Conservation (phyloP, 2,797 vertebrate genomes). For the Schizopygopsis malacanthus region DNA sequence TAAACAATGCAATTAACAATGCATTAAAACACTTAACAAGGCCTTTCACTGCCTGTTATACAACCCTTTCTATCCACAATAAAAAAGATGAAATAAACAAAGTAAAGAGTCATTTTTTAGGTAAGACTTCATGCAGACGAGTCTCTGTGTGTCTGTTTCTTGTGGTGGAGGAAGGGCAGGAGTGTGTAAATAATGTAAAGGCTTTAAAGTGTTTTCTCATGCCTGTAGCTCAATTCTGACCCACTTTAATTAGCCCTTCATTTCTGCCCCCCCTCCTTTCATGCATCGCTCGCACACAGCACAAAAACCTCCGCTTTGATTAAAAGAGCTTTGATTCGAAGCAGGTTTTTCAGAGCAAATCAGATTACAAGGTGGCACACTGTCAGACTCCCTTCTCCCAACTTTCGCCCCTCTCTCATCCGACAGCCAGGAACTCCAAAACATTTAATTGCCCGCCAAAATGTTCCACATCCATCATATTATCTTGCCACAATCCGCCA, state of each 20-base stretch:
- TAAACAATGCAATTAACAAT: not conserved
- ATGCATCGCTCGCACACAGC: not conserved
- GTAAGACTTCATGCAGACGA: not conserved
- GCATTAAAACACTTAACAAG: not conserved
- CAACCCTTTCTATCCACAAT: not conserved
- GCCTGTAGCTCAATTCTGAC: constrained; percentile 69
- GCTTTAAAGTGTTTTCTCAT: constrained; percentile 79
- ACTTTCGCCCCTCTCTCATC: constrained; percentile 60
- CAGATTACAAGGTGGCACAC: constrained; percentile 52
- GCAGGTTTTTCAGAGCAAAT: constrained; percentile 41
- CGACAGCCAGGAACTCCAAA: constrained; percentile 73
- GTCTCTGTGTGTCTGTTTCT: constrained; percentile 22
- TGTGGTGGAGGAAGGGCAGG: constrained; percentile 50
- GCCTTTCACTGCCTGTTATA: not conserved
- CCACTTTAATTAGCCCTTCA: constrained; percentile 79
- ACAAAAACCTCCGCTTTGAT: constrained; percentile 50
- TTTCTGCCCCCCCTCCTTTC: constrained; percentile 5
- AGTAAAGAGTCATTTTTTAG: not conserved
- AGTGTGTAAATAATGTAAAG: constrained; percentile 81
- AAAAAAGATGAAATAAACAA: not conserved
- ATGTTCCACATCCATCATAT: constrained; percentile 85
- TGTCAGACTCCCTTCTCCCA: constrained; percentile 40
- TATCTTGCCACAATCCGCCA: constrained; percentile 79
- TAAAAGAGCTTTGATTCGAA: constrained; percentile 49
- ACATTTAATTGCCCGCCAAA: constrained; percentile 87